These are phyloP conservation scores for Drosophila punjabiensis DNA, from an alignment of 1,140 invertebrate species.

Conservation along the genomic window DNA sequence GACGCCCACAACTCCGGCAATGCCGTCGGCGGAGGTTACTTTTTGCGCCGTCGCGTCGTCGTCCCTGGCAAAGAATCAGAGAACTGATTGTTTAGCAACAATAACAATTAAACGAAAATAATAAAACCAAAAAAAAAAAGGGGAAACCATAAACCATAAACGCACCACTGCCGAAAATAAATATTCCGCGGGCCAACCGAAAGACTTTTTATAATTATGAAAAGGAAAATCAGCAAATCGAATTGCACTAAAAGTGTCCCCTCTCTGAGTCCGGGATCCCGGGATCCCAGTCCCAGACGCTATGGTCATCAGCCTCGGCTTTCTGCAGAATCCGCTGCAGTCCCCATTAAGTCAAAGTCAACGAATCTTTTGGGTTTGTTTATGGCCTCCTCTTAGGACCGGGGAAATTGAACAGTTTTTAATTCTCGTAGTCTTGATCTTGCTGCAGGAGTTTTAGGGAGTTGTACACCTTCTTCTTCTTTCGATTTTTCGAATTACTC, in stretches of 20 bases:
- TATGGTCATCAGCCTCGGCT: slow-evolving; percentile 69
- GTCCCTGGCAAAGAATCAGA: slow-evolving; percentile 71
- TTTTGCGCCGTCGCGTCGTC: slow-evolving; percentile 38
- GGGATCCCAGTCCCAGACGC: slow-evolving; percentile 47
- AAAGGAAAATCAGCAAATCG: slow-evolving; percentile 81
- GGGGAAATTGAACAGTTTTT: neutral
- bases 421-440: neutral
- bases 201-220: slow-evolving; percentile 77
- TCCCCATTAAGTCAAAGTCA: slow-evolving; percentile 62
- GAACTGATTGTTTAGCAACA: slow-evolving; percentile 80
- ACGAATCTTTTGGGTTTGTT: slow-evolving; percentile 26
- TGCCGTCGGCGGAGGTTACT: slow-evolving; percentile 67
- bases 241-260: slow-evolving; percentile 70
- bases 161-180: slow-evolving; percentile 80
- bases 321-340: slow-evolving; percentile 70
- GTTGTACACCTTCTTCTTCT: neutral
- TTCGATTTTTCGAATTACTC: neutral
- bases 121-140: slow-evolving; percentile 55
- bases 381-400: slow-evolving; percentile 13
- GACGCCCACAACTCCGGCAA: slow-evolving; percentile 50
- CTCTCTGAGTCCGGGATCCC: slow-evolving; percentile 24
- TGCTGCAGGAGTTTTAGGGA: neutral
- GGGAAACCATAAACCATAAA: slow-evolving; percentile 63
- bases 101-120: slow-evolving; percentile 58
- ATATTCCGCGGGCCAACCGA: slow-evolving; percentile 60